Evolutionary conservation across 2,113 vertebrate species (phyloP).

Genomic region (Ancistrus triradiatus): DNA sequence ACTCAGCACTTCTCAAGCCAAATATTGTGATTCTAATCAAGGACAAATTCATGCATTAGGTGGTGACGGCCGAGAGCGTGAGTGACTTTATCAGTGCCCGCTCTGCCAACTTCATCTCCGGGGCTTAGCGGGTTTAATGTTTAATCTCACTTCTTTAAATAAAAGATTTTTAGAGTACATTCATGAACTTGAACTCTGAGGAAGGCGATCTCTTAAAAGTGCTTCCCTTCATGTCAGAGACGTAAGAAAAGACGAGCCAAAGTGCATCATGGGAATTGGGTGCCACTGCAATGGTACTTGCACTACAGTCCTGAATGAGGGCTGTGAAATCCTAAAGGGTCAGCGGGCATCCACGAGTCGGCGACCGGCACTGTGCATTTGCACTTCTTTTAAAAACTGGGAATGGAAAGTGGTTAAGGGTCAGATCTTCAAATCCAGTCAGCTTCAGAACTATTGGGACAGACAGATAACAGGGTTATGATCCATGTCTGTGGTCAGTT

Average conservation of each 20-base stretch:
- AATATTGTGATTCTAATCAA: constrained; percentile 39
- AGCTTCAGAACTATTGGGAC: too few species aligned
- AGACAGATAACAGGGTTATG: too few species aligned
- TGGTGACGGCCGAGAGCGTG: constrained; percentile 6
- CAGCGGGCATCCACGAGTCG: constrained; percentile 44
- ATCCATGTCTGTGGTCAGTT: too few species aligned
- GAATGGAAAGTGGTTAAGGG: constrained; percentile 24
- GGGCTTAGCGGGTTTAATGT: constrained; percentile 51
- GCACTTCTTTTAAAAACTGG: constrained; percentile 49
- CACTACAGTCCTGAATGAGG: constrained; percentile 48
- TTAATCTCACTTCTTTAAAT: constrained; percentile 55
- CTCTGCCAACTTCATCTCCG: constrained; percentile 12
- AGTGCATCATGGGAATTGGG: constrained; percentile 31
- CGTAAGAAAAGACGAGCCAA: constrained; percentile 31
- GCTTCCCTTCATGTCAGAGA: constrained; percentile 40
- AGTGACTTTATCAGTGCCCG: constrained; percentile 33
- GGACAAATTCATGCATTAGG: constrained; percentile 29
- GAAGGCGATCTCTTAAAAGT: constrained; percentile 28
- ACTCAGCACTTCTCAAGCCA: background rate
- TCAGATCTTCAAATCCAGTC: too few species aligned
- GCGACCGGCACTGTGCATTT: constrained; percentile 37
- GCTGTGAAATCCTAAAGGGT: constrained; percentile 40
- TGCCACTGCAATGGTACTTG: constrained; percentile 47
- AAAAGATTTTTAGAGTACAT: constrained; percentile 48
- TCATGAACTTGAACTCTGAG: constrained; percentile 47